These are phyloP conservation scores for Dasysyrphus albostriatus DNA, from an alignment of 2,888 invertebrate species.

Conservation along the genomic window DNA sequence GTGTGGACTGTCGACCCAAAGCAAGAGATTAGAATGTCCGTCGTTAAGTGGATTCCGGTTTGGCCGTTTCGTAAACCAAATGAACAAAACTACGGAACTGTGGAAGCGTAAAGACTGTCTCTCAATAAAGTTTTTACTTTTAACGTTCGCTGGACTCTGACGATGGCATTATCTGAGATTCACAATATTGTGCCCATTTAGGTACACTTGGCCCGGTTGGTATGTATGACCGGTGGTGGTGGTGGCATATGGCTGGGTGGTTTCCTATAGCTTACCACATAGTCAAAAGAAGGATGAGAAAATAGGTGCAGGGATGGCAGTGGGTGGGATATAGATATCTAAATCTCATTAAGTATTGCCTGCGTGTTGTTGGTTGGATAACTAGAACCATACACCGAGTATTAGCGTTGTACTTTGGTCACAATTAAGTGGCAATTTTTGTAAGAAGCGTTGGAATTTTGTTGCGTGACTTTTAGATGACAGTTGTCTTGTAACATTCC, in stretches of 20 bases:
- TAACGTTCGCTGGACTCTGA: slow-evolving; percentile 15
- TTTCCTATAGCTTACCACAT: slow-evolving; percentile 35
- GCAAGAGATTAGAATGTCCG: slow-evolving; percentile 58
- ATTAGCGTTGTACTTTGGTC: slow-evolving; percentile 62
- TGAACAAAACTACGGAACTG: slow-evolving; percentile 46
- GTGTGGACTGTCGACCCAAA: not conserved
- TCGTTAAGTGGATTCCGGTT: slow-evolving; percentile 68
- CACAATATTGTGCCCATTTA: slow-evolving; percentile 8
- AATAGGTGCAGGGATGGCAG: not conserved
- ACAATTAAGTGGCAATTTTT: slow-evolving; percentile 68
- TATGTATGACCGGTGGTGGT: not conserved
- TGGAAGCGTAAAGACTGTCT: slow-evolving; percentile 44
- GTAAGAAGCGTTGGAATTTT: slow-evolving; percentile 55
- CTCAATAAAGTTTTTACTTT: slow-evolving; percentile 42
- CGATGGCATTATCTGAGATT: slow-evolving; percentile 66
- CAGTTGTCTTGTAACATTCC: slow-evolving; percentile 5
- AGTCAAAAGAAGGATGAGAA: not conserved
- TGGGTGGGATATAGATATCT: not conserved
- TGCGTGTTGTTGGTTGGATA: slow-evolving; percentile 36
- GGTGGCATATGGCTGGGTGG: slow-evolving; percentile 49
- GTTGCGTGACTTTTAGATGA: slow-evolving; percentile 64
- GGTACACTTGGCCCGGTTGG: not conserved
- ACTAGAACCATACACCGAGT: slow-evolving; percentile 21
- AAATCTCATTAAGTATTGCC: slow-evolving; percentile 61
- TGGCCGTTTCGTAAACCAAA: slow-evolving; percentile 63